Evolutionary conservation across 2,797 vertebrate genomes (phyloP), one percentile per base, ranked within the genome.

Genomic region (Moxostoma hubbsi): DNA sequence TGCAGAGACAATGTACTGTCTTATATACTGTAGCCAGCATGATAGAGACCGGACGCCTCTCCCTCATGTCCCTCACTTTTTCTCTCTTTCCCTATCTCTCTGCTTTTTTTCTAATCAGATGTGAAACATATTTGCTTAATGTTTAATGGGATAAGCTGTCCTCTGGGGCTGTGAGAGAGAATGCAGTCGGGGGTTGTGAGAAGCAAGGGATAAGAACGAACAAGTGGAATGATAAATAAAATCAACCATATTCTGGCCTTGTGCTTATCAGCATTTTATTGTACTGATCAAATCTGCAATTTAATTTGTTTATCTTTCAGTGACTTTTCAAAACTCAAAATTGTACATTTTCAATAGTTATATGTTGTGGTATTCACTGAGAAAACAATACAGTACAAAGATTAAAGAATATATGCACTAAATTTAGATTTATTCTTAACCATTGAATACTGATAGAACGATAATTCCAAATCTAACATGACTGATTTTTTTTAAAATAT

Each of bases 41-140:
- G 36, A 63, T 45, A 66, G 72, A 75, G 59, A 76, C 46, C 5
- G 6, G n/a, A 12, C 51, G 45, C 12, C 45, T 77, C 47, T 77
- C 73, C 63, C 77, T 57, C 55, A 18, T 9, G 57, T 4, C 36
- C 13, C 16, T 55, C 24, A 55, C 57, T 79, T 70, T 70, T 16
- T 54, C n/a, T 59, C 36, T 11, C 36, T 68, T 5, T 13, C 53
- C 12, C 55, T 64, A 6, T 67, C 79, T 9, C 73, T 75, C 58
- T 78, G 74, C 79, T 81, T 81, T 84, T n/a, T 85, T 84, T 76
- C 63, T 81, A 68, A 61, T 78, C 84, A 61, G 46, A 63, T 79
- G 72, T 86, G 85, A 82, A 73, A 86, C 68, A 70, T 86, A 82
- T 87, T 88, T 88, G 80, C 85, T 82, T 82, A 89, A 86, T 87